Base-by-base conservation (phyloP, 2,797 vertebrate species). In the Trachurus trachurus region DNA sequence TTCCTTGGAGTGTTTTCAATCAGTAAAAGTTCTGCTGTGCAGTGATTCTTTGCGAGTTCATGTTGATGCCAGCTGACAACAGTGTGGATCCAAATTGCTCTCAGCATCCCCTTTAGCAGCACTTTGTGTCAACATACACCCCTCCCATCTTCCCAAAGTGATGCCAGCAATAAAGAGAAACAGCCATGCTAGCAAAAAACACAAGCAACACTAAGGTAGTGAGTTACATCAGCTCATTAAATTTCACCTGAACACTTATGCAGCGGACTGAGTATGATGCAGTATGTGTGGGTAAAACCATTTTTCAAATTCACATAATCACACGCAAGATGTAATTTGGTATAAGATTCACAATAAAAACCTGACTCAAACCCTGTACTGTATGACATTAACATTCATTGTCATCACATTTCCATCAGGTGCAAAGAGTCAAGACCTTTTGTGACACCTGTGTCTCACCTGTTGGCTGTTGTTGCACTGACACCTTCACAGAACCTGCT, bases 361-460 rank as follows among this genome's bases (percentile, higher is more conserved):
- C 13, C 9, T 21, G 21, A 49, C 54, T 21, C 40, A 17, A 60
- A 61, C 50, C 62, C 61, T 21, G n/a, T 31, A 50, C 61, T 21
- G n/a, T 31, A 50, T 42, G 4, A 57, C 11, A 34, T 40, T 9
- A 59, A 21, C 13, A 7, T 77, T 61, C 71, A 66, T 66, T 70
- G 53, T 58, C 50, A 76, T 71, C 16, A 62, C 70, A 59, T 61
- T 63, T 80, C 44, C 13, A 56, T 44, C 34, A 37, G 56, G 50
- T 63, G 61, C 44, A 60, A 63, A 37, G 42, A 74, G 64, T 82
- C n/a, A 45, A 56, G 75, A 69, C 49, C 57, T 66, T 39, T 71
- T 70, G 60, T 82, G 56, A 76, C 83, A 88, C 87, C 81, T 86
- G 81, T 72, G 50, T 92, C 94, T 96, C 94, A 96, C 96, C 95